Evolutionary conservation across 2,113 vertebrate genomes (phyloP).

Genomic region (Bubalus kerabau): DNA sequence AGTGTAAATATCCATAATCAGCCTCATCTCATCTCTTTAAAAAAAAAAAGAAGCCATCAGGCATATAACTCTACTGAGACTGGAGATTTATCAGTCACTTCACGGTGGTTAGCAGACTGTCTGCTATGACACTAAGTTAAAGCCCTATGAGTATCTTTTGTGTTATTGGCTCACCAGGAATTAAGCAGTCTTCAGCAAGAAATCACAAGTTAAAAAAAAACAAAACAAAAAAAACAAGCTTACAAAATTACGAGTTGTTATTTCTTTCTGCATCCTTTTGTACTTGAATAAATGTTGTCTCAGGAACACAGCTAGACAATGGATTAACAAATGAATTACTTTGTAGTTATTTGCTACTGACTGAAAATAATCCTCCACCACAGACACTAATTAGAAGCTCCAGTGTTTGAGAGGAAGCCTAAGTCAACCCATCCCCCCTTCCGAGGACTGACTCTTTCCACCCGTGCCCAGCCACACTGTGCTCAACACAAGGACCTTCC

Average conservation of each 20-base stretch:
- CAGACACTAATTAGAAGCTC: background rate
- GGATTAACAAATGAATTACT: background rate
- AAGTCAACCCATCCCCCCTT: no score
- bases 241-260: background rate
- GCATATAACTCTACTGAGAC: background rate
- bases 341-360: background rate
- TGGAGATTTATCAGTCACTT: background rate
- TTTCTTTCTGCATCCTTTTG: background rate
- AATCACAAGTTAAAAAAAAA: background rate
- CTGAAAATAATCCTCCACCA: background rate
- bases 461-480: fast-evolving
- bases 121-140: background rate
- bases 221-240: background rate
- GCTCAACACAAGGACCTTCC: background rate
- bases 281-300: slow-evolving; percentile 10
- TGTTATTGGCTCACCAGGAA: background rate
- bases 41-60: background rate
- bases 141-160: background rate
- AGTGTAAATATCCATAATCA: slow-evolving; percentile 29
- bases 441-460: background rate
- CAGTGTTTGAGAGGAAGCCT: background rate
- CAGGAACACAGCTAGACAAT: background rate
- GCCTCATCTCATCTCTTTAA: background rate
- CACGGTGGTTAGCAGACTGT: background rate
- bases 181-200: background rate